Conservation (phyloP, 1,140 invertebrate genomes). For the Latrodectus geometricus region DNA sequence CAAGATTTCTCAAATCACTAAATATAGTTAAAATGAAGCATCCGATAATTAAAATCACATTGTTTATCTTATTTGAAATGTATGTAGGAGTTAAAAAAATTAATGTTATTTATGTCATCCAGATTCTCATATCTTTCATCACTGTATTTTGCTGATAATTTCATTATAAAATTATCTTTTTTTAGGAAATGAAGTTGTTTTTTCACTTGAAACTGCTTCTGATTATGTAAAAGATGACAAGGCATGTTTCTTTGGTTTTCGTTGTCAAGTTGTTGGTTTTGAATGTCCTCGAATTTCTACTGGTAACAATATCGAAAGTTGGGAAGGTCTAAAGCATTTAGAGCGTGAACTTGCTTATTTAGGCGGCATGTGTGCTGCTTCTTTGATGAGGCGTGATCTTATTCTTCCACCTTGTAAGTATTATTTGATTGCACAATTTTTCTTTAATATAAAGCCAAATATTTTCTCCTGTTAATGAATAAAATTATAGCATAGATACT, state of each 20-base stretch:
- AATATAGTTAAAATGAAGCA: too few species aligned
- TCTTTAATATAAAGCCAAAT: too few species aligned
- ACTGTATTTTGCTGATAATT: too few species aligned
- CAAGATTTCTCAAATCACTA: too few species aligned
- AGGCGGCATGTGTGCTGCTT: slow-evolving; percentile 89
- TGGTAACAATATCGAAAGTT: slow-evolving; percentile 57
- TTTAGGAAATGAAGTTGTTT: slow-evolving; percentile 90
- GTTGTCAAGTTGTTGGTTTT: slow-evolving; percentile 89
- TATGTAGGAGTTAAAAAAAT: too few species aligned
- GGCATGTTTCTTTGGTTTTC: slow-evolving; percentile 85
- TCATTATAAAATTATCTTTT: neutral
- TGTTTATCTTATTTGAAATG: too few species aligned
- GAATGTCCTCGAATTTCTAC: slow-evolving; percentile 75
- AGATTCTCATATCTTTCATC: too few species aligned
- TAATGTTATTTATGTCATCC: too few species aligned
- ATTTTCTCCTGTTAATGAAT: neutral
- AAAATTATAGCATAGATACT: neutral
- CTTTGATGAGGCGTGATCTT: slow-evolving; percentile 88
- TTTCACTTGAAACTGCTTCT: slow-evolving; percentile 94
- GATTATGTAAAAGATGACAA: slow-evolving; percentile 95
- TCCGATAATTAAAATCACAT: too few species aligned
- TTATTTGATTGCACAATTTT: neutral
- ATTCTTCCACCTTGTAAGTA: slow-evolving; percentile 75
- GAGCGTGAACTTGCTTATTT: slow-evolving; percentile 92
- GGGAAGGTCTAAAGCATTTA: slow-evolving; percentile 77